Percentiles rank a stretch among this genome's conserved stretches.
Conservation (phyloP, 2,888 invertebrate genomes). For the Amiota communis region DNA sequence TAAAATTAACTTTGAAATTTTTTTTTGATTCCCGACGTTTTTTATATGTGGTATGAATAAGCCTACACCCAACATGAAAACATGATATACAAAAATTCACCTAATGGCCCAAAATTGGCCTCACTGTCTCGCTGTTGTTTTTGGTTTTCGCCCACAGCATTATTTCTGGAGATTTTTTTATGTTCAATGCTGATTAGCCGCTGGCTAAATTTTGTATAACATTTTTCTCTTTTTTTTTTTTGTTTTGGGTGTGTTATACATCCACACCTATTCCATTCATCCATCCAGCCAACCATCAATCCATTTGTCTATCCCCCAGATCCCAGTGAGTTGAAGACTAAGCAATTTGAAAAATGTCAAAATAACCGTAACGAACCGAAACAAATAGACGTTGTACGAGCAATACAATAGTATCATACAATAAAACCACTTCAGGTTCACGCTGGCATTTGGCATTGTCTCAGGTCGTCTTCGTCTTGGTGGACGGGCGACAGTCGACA, state of each 20-base stretch:
- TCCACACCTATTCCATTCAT: not conserved
- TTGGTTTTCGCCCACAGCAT: too few species aligned
- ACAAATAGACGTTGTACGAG: not conserved
- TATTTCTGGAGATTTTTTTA: too few species aligned
- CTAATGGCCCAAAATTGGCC: slow-evolving; percentile 13
- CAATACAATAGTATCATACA: not conserved
- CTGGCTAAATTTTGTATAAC: not conserved
- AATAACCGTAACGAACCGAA: slow-evolving; percentile 1
- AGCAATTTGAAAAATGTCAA: slow-evolving; percentile 1
- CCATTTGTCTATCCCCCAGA: too few species aligned
- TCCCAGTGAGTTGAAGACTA: not conserved
- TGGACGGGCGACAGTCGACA: not conserved
- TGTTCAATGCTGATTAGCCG: slow-evolving; percentile 5
- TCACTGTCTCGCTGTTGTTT: slow-evolving; percentile 1
- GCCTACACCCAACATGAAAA: too few species aligned
- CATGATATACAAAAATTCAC: not conserved
- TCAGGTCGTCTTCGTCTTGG: slow-evolving; percentile 6
- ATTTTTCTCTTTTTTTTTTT: slow-evolving; percentile 8
- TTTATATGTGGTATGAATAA: too few species aligned
- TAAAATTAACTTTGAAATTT: slow-evolving; percentile 15
- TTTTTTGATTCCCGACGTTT: too few species aligned
- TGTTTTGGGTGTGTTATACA: slow-evolving; percentile 7
- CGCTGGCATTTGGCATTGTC: slow-evolving; percentile 15
- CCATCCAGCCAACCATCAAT: not conserved
- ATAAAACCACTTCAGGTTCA: slow-evolving; percentile 10